Evolutionary conservation across 2,797 vertebrate species (phyloP).

Genomic region (Pangasius mekongensis): DNA sequence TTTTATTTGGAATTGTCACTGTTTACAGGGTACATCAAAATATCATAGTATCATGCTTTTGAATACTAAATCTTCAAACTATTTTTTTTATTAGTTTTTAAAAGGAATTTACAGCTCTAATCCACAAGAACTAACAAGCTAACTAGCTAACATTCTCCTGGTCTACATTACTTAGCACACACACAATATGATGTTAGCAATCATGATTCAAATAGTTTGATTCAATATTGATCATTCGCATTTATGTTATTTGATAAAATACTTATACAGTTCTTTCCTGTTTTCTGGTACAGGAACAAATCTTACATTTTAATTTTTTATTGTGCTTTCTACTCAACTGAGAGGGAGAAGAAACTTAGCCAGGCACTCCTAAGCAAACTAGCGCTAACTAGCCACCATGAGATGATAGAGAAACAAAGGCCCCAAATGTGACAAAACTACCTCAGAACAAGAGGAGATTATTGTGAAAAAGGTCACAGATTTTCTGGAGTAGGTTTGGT

Average conservation of each 20-base stretch:
- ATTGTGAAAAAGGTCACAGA: background rate
- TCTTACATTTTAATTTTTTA: background rate
- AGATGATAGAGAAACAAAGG: background rate
- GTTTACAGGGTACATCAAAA: background rate
- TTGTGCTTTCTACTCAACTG: background rate
- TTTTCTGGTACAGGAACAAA: background rate
- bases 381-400: background rate
- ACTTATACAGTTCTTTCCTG: background rate
- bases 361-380: background rate
- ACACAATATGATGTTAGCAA: background rate
- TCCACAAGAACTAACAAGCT: background rate
- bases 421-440: background rate
- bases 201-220: background rate
- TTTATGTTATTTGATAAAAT: background rate
- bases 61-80: background rate
- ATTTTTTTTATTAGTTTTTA: background rate
- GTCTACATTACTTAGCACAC: background rate
- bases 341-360: background rate
- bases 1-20: background rate
- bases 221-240: background rate
- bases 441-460: background rate
- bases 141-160: background rate
- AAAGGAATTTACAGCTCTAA: background rate
- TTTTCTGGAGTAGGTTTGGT: background rate
- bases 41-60: too few species aligned